Percentiles rank a stretch among this genome's conserved stretches.
These are phyloP conservation scores for Rhagophthalmus giganteus DNA, from an alignment of 2,888 invertebrate genomes.

Conservation along the genomic window DNA sequence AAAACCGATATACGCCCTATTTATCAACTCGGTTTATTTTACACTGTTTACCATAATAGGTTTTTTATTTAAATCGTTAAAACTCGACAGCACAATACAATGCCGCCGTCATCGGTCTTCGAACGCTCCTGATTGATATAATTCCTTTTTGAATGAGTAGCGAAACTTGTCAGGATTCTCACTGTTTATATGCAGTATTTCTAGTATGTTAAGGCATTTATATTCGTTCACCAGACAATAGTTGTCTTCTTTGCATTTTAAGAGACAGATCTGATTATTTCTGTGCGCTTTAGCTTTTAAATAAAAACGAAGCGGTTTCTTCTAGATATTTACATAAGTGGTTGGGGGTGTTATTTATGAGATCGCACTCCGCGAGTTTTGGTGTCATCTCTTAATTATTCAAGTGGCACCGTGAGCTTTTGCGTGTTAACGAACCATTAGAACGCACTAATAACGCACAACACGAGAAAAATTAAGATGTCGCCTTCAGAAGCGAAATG, in stretches of 20 bases:
- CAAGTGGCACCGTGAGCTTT: conserved; percentile 36
- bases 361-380: conserved; percentile 37
- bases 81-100: too few relatives aligned
- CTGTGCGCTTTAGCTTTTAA: conserved; percentile 36
- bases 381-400: conserved; percentile 43
- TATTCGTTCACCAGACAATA: conserved; percentile 30
- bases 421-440: conserved; percentile 37
- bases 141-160: conserved; percentile 16
- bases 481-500: conserved; percentile 13
- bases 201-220: conserved; percentile 28
- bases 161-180: conserved; percentile 26
- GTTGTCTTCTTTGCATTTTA: conserved; percentile 25
- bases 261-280: conserved; percentile 30
- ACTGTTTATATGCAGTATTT: conserved; percentile 30
- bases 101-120: conserved; percentile 4
- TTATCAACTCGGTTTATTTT: too few relatives aligned
- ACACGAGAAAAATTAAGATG: conserved; percentile 27
- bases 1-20: too few relatives aligned
- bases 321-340: conserved; percentile 37
- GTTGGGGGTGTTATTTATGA: conserved; percentile 35
- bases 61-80: too few relatives aligned
- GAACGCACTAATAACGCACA: conserved; percentile 31
- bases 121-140: conserved; percentile 16
- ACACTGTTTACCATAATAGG: too few relatives aligned
- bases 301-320: conserved; percentile 32